These are phyloP conservation scores for Halictus ligatus DNA, from an alignment of 2,888 invertebrate genomes.

Conservation along the genomic window DNA sequence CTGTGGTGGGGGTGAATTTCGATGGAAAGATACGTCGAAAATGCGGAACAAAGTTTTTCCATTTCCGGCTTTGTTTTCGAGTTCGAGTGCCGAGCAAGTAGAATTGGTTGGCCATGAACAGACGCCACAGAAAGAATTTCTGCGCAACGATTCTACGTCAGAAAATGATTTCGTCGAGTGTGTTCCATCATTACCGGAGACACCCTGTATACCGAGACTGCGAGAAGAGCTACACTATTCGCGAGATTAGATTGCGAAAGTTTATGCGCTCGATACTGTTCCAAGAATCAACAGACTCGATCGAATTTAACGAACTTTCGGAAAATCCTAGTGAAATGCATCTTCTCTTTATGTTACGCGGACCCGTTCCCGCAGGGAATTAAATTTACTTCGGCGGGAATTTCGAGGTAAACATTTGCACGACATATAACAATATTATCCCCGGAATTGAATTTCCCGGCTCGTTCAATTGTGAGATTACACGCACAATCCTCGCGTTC, in stretches of 20 bases:
- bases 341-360: neutral
- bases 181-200: neutral
- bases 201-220: neutral
- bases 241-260: neutral
- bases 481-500: neutral
- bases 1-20: neutral
- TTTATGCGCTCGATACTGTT: conserved; percentile 1
- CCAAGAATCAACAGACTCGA: neutral
- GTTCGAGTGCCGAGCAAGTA: too few relatives aligned
- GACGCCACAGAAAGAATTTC: too few relatives aligned
- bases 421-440: neutral
- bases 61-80: neutral
- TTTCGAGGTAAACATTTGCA: neutral
- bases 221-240: neutral
- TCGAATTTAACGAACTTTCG: neutral
- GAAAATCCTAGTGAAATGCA: neutral
- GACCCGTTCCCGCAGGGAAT: neutral
- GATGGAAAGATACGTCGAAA: neutral
- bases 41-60: neutral
- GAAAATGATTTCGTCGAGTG: too few relatives aligned
- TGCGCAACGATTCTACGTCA: too few relatives aligned
- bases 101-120: too few relatives aligned
- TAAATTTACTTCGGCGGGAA: neutral
- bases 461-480: neutral
- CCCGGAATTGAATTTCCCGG: neutral